Evolutionary conservation across 2,888 invertebrate species (phyloP).

Genomic region (Agrotis ipsilon): DNA sequence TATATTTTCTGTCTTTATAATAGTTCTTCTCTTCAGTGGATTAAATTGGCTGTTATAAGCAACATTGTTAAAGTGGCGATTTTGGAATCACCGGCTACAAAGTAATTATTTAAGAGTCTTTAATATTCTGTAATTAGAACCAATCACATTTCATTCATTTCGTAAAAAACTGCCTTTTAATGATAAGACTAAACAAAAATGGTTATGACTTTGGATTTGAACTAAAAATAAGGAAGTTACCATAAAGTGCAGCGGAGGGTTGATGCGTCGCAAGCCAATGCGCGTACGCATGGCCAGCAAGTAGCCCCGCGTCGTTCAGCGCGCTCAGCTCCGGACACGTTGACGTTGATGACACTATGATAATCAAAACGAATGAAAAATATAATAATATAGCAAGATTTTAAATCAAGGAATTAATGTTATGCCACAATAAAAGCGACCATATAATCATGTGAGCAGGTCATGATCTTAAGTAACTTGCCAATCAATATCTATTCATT

Average conservation of each 20-base stretch:
- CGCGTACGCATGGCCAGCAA: slow-evolving; percentile 88
- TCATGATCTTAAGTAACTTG: neutral
- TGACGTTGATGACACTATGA: slow-evolving; percentile 84
- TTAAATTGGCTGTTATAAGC: too few species aligned
- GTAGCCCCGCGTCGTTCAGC: slow-evolving; percentile 82
- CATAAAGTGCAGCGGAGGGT: slow-evolving; percentile 82
- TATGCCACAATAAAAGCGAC: neutral
- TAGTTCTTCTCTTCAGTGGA: too few species aligned
- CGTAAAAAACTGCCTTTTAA: neutral
- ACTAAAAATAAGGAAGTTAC: slow-evolving; percentile 67
- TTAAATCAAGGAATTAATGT: neutral
- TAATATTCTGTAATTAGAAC: neutral
- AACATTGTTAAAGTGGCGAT: too few species aligned
- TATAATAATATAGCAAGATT: too few species aligned
- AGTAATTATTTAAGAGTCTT: neutral
- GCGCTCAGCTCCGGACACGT: slow-evolving; percentile 82
- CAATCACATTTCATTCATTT: neutral
- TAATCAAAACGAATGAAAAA: slow-evolving; percentile 12
- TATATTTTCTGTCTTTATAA: too few species aligned
- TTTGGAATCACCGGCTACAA: too few species aligned
- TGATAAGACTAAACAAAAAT: neutral
- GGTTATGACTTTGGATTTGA: neutral
- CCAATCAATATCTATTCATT: neutral
- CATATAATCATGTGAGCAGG: neutral
- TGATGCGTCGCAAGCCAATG: slow-evolving; percentile 88